phyloP scores from a whole-genome alignment of 2,797 vertebrate species.

The Neoniphon sammara region DNA sequence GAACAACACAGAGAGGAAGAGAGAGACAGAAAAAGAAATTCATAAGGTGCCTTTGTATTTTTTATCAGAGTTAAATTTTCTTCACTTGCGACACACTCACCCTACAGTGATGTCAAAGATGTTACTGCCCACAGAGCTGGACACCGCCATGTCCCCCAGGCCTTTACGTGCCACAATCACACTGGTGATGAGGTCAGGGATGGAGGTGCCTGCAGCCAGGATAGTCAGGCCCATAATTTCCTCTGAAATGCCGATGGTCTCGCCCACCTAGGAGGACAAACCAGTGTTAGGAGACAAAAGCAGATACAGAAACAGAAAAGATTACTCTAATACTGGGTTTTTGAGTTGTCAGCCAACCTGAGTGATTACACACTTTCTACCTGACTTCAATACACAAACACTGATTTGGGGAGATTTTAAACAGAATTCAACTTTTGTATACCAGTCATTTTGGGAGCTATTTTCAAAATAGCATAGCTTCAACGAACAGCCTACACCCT shows the following conservation, averaged over 20 bases:
- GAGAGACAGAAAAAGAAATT: neutral
- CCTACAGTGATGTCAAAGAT: conserved; percentile 98
- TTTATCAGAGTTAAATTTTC: neutral
- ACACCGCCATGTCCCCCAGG: conserved; percentile 97
- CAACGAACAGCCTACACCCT: neutral
- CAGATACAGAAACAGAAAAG: conserved; percentile 9
- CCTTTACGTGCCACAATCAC: conserved; percentile 98
- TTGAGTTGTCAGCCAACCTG: neutral
- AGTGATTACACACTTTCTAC: neutral
- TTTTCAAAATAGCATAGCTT: neutral
- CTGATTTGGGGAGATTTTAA: neutral
- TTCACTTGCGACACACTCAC: conserved; percentile 78
- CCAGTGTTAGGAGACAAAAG: neutral
- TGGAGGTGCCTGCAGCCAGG: conserved; percentile 95
- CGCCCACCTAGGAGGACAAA: conserved; percentile 86
- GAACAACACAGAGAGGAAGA: conserved; percentile 4
- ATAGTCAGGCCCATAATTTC: conserved; percentile 98
- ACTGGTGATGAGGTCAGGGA: conserved; percentile 97
- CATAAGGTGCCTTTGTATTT: neutral
- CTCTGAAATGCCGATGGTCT: conserved; percentile 97
- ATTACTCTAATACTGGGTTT: neutral
- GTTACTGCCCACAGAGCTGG: conserved; percentile 97
- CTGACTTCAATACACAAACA: neutral
- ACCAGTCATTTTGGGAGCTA: neutral
- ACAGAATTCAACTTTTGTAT: neutral